A percentile compares a stretch with the other conserved stretches of the same genome.
Conservation (phyloP, 1,140 invertebrate species). For the Drosophila tristis region DNA sequence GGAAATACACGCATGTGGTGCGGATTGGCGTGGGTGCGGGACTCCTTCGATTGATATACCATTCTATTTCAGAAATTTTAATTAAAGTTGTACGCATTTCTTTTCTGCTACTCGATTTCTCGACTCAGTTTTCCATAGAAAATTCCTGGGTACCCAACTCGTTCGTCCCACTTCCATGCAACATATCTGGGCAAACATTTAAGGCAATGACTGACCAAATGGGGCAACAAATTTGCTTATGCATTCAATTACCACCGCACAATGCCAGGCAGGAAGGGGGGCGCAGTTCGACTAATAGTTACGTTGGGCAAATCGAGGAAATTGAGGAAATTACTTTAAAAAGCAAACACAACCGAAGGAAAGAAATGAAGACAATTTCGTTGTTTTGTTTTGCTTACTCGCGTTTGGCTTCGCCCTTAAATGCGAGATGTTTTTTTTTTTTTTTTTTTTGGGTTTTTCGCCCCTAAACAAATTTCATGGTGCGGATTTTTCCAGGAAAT, state of each 20-base stretch:
- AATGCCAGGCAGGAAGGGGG: background rate
- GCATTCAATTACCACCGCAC: constrained; percentile 8
- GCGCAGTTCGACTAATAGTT: constrained; percentile 4
- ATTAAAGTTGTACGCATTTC: background rate
- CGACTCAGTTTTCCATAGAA: too few relatives aligned
- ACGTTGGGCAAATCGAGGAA: constrained; percentile 6
- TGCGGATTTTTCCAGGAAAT: constrained; percentile 43
- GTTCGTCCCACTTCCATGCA: too few relatives aligned
- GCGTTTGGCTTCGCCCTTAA: background rate
- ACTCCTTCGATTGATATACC: constrained; percentile 2
- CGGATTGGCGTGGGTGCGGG: too few relatives aligned
- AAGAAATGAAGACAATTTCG: constrained; percentile 9
- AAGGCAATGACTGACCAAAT: background rate
- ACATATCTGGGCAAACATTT: too few relatives aligned
- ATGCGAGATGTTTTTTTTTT: background rate
- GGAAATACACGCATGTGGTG: background rate
- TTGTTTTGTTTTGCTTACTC: constrained; percentile 20
- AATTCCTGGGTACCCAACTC: too few relatives aligned
- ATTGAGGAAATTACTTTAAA: constrained; percentile 49
- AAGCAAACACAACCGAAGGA: constrained; percentile 35
- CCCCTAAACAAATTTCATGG: constrained; percentile 64
- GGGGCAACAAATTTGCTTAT: constrained; percentile 31
- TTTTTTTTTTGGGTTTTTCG: background rate
- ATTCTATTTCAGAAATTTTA: background rate
- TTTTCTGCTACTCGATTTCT: too few relatives aligned